Evolutionary conservation across 2,113 vertebrate genomes (phyloP).

Genomic region (Heterochromis multidens): DNA sequence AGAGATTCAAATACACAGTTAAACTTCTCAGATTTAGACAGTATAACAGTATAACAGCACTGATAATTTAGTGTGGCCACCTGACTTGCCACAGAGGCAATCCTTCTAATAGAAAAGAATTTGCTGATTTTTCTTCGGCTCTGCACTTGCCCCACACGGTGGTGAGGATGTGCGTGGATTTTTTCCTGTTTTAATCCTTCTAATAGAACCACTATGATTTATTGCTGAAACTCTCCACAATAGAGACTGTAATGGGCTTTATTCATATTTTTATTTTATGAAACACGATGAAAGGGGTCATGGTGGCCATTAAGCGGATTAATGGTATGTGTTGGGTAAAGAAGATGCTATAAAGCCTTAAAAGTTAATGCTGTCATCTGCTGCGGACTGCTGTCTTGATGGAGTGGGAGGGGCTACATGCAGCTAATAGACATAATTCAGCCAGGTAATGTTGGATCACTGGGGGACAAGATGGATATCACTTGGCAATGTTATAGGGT

Average conservation of each 20-base stretch:
- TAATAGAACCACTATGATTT: conserved; percentile 71
- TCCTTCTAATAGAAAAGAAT: conserved; percentile 74
- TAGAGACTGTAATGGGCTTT: conserved; percentile 76
- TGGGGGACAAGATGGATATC: conserved; percentile 74
- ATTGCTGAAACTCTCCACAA: conserved; percentile 67
- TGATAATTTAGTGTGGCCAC: conserved; percentile 52
- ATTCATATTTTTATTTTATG: conserved; percentile 82
- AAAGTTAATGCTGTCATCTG: conserved; percentile 77
- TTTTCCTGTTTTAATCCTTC: too few relatives aligned
- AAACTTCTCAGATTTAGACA: conserved; percentile 6
- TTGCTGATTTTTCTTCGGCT: too few relatives aligned
- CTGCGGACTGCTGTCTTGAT: conserved; percentile 66
- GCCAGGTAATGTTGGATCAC: conserved; percentile 76
- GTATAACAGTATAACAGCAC: conserved; percentile 50
- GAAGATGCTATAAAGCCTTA: conserved; percentile 79
- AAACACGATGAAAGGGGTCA: conserved; percentile 80
- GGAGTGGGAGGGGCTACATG: conserved; percentile 62
- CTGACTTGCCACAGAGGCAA: conserved; percentile 56
- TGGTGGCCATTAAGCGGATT: conserved; percentile 76
- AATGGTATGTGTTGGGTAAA: conserved; percentile 78
- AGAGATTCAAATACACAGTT: conserved; percentile 3
- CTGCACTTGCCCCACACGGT: too few relatives aligned
- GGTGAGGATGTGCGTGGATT: too few relatives aligned
- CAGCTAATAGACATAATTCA: conserved; percentile 77
- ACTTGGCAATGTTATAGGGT: conserved; percentile 73